Evolutionary conservation across 2,113 vertebrate species (phyloP), one percentile per base, ranked within the genome.

Genomic region (Orcinus orca): DNA sequence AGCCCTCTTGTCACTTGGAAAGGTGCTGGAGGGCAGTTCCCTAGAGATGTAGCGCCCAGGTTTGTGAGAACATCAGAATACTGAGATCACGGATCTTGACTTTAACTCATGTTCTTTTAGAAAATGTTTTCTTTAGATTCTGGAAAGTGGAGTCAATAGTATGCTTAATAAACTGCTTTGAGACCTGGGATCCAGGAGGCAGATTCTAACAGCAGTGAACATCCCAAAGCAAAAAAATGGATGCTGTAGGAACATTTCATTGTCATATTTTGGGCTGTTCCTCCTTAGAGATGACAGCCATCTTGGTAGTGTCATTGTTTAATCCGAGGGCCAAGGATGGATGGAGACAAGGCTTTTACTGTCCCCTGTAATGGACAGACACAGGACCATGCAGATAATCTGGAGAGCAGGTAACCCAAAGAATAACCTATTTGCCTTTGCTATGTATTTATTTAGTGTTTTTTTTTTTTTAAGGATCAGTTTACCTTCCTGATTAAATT

Each of bases 401-500:
- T 33, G 4, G 14, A 96, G 73, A 89, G 73, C 23, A 73, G 29
- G 41, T 60, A 63, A 87, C 70, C n/a, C 13, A 8, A 11, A 18
- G 82, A 70, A 23, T 31, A 93, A 73, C 44, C 36, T 29, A 15
- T 76, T 85, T 89, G 58, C 41, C 62, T 90, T 93, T 81, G 33
- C 58, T 77, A 2, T 93, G 9, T 90, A 53, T 93, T 95, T 82
- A 65, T 74, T 77, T 91, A 60, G n/a, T 31, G 20, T 44, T 60
- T 25, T 23, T 50, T 3, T 12, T 50, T 50, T 90, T 2, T 15
- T 29, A 93, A 63, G 65, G 23, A 8, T 83, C 25, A 47, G 14
- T 92, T 95, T 96, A 90, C 70, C 25, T 87, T 92, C 65, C 60
- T 85, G 92, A 82, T 93, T 96, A 68, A 90, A 84, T 93, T 87